Evolutionary conservation across 2,888 invertebrate species (phyloP).

Genomic region (Torymus aiolomorphi): DNA sequence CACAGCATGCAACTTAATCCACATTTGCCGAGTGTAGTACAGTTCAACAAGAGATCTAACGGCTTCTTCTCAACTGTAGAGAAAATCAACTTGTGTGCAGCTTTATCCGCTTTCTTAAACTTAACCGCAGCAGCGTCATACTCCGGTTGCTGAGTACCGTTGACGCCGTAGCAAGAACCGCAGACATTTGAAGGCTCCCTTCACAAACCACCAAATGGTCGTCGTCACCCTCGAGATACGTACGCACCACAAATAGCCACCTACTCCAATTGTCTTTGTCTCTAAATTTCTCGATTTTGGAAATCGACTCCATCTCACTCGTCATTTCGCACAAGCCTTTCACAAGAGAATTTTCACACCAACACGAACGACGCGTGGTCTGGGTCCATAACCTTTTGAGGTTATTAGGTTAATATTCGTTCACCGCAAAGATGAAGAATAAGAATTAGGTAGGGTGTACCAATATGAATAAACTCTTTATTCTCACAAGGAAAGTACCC

Average conservation of each 20-base stretch:
- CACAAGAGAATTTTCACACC: background rate
- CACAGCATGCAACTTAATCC: too few relatives aligned
- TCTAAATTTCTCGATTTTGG: constrained; percentile 15
- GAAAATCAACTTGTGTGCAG: constrained; percentile 60
- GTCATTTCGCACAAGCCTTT: constrained; percentile 6
- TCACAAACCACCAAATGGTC: too few relatives aligned
- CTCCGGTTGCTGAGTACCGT: background rate
- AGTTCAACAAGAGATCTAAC: too few relatives aligned
- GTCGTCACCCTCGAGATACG: constrained; percentile 21
- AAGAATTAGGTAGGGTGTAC: too few relatives aligned
- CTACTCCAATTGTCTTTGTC: constrained; percentile 18
- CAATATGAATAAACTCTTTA: too few relatives aligned
- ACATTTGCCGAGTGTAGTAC: too few relatives aligned
- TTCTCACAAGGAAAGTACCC: too few relatives aligned
- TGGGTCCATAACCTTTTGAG: constrained; percentile 49
- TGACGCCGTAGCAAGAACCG: constrained; percentile 27
- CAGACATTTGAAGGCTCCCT: constrained; percentile 27
- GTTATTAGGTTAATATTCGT: too few relatives aligned
- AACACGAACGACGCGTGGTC: background rate
- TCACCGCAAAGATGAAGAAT: too few relatives aligned
- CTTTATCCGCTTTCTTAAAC: constrained; percentile 57
- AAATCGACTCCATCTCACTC: constrained; percentile 38
- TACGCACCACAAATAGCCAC: constrained; percentile 25
- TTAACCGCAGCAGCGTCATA: too few relatives aligned
- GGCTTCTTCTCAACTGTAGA: constrained; percentile 59